A percentile compares a stretch with the other conserved stretches of the same genome.
Evolutionary conservation across 2,888 invertebrate species (phyloP).

Genomic region (Quadriops clusia): DNA sequence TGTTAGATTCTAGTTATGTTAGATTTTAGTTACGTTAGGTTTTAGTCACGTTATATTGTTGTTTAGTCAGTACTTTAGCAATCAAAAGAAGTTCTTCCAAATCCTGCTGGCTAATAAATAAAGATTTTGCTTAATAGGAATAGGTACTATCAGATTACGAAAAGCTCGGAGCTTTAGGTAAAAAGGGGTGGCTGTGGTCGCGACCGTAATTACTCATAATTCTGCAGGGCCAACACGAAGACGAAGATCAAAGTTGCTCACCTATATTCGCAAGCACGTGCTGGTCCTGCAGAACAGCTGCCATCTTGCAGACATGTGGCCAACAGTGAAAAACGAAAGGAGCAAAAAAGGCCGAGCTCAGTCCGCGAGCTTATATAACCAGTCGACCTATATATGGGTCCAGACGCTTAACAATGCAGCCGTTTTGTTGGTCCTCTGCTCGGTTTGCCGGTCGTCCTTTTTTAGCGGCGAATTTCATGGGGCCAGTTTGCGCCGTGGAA

Average conservation of each 20-base stretch:
- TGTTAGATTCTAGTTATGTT: too few relatives aligned
- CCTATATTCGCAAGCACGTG: slow-evolving; percentile 28
- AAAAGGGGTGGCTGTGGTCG: slow-evolving; percentile 5
- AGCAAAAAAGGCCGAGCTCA: slow-evolving; percentile 13
- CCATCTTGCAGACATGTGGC: slow-evolving; percentile 26
- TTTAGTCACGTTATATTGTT: too few relatives aligned
- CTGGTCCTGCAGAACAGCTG: slow-evolving; percentile 29
- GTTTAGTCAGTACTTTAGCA: too few relatives aligned
- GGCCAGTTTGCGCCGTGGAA: slow-evolving; percentile 19
- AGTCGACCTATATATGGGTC: slow-evolving; percentile 34
- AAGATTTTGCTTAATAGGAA: too few relatives aligned
- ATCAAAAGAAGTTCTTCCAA: too few relatives aligned
- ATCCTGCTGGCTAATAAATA: too few relatives aligned
- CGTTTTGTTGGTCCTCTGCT: slow-evolving; percentile 12
- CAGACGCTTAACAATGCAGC: slow-evolving; percentile 34
- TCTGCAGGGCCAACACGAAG: slow-evolving; percentile 19
- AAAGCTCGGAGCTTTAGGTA: too few relatives aligned
- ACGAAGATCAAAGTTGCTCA: slow-evolving; percentile 22
- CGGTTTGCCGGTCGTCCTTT: slow-evolving; percentile 19
- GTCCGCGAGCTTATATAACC: slow-evolving; percentile 23
- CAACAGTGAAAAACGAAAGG: slow-evolving; percentile 14
- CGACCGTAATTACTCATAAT: slow-evolving; percentile 6
- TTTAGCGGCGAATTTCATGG: slow-evolving; percentile 22
- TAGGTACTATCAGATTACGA: too few relatives aligned
- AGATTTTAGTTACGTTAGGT: too few relatives aligned